phyloP scores from a whole-genome alignment of 2,888 invertebrate genomes.

The Amorpha juglandis region DNA sequence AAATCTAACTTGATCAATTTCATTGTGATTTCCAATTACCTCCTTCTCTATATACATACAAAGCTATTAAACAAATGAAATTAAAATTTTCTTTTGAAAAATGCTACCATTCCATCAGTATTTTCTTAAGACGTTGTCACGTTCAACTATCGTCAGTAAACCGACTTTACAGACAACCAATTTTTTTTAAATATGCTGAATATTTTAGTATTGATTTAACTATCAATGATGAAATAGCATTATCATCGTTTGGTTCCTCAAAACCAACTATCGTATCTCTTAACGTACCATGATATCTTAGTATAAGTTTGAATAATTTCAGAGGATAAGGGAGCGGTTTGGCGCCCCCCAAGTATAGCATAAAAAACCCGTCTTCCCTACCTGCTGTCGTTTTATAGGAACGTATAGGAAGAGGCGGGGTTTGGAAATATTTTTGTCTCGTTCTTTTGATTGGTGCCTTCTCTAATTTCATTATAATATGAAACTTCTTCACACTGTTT shows the following conservation, averaged over 20 bases:
- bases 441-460: neutral
- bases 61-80: too few species aligned
- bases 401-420: conserved; percentile 2
- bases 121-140: too few species aligned
- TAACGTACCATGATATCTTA: neutral
- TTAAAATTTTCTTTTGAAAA: too few species aligned
- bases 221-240: too few species aligned
- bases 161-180: too few species aligned
- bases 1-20: too few species aligned
- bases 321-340: neutral
- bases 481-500: neutral
- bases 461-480: neutral
- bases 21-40: too few species aligned
- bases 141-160: too few species aligned
- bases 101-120: too few species aligned
- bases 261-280: neutral
- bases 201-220: too few species aligned
- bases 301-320: conserved; percentile 7
- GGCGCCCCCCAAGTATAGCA: neutral
- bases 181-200: too few species aligned
- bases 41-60: too few species aligned
- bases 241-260: neutral
- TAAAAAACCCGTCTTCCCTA: neutral
- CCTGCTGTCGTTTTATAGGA: neutral
- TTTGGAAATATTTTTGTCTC: conserved; percentile 18